phyloP scores from a whole-genome alignment of 2,888 invertebrate genomes.

The Cybosia mesomella region DNA sequence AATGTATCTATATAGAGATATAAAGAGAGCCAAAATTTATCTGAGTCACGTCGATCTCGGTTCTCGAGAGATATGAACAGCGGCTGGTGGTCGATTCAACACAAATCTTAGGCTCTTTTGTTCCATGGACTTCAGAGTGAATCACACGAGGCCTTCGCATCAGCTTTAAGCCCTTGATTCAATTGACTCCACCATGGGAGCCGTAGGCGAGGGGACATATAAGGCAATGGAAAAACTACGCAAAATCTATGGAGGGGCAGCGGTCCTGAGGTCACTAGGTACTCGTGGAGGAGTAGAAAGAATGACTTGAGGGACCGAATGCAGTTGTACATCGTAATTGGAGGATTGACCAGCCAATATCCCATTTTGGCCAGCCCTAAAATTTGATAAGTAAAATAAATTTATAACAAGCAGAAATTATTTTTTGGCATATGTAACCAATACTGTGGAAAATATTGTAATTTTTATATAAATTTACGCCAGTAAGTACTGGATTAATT shows the following conservation, averaged over 20 bases:
- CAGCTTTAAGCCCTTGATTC: background rate
- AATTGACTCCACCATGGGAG: background rate
- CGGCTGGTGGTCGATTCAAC: background rate
- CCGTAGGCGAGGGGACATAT: background rate
- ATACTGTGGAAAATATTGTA: conserved; percentile 34
- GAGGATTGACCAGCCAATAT: background rate
- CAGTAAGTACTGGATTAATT: conserved; percentile 29
- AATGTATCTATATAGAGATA: no score
- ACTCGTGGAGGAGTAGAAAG: no score
- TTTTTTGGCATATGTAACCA: conserved; percentile 46
- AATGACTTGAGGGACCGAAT: no score
- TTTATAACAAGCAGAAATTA: conserved; percentile 47
- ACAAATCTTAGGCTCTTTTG: background rate
- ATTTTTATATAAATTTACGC: conserved; percentile 18
- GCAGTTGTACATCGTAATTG: no score
- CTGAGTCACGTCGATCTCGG: no score
- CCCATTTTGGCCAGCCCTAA: conserved; percentile 48
- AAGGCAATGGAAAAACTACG: no score
- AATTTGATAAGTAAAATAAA: conserved; percentile 37
- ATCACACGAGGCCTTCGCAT: background rate
- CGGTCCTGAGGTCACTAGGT: no score
- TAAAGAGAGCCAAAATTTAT: no score
- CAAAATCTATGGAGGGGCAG: no score
- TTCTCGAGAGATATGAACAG: no score
- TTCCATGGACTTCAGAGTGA: background rate